A percentile compares a stretch with the other conserved stretches of the same genome.
Evolutionary conservation across 2,888 invertebrate genomes (phyloP).

Genomic region (Cephus runcator): DNA sequence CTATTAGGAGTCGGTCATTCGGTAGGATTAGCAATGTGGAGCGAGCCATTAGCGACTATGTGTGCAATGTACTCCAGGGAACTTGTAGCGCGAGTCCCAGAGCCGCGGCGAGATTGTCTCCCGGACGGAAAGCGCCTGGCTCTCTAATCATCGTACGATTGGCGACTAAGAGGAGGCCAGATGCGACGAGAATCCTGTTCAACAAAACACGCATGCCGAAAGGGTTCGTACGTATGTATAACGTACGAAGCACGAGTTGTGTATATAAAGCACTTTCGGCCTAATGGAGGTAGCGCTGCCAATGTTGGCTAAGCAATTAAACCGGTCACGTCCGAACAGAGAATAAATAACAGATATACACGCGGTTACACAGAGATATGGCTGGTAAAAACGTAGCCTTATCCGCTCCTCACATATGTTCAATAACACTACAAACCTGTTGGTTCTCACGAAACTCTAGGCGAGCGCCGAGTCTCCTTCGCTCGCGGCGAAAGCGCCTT

Average conservation of each 20-base stretch:
- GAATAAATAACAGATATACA: constrained; percentile 50
- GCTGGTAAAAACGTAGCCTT: constrained; percentile 21
- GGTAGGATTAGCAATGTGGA: constrained; percentile 43
- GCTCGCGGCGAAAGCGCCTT: neutral
- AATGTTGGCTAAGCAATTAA: constrained; percentile 53
- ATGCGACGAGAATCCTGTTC: constrained; percentile 10
- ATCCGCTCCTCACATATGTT: constrained; percentile 23
- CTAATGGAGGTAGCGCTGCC: constrained; percentile 48
- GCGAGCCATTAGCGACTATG: constrained; percentile 47
- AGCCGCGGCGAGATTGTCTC: constrained; percentile 2
- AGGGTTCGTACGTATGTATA: neutral
- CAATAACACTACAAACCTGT: constrained; percentile 18
- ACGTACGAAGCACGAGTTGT: constrained; percentile 9
- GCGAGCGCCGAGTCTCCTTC: constrained; percentile 1
- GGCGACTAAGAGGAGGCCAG: constrained; percentile 9
- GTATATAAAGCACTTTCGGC: constrained; percentile 29
- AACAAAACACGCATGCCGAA: constrained; percentile 6
- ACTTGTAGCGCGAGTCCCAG: constrained; percentile 33
- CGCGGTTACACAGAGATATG: constrained; percentile 35
- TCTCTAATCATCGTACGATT: constrained; percentile 7
- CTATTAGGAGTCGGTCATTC: constrained; percentile 30
- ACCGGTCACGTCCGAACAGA: constrained; percentile 43
- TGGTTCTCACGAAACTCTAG: neutral
- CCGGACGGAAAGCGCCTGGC: neutral
- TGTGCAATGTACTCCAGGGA: constrained; percentile 49